These are phyloP conservation scores for Penaeus japonicus DNA, from an alignment of 1,140 invertebrate genomes.

Conservation along the genomic window DNA sequence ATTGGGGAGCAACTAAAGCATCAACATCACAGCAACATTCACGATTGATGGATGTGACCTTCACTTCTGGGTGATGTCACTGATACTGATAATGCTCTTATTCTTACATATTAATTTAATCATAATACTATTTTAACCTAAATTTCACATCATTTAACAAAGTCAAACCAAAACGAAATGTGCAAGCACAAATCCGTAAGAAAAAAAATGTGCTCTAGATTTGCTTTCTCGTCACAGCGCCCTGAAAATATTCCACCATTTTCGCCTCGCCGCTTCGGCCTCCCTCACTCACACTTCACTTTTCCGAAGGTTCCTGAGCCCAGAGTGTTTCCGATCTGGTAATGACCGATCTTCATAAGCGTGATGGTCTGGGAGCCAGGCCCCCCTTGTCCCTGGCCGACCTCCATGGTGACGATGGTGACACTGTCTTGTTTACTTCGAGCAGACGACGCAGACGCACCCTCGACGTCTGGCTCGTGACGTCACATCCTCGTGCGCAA, in stretches of 20 bases:
- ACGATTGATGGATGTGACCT: too few relatives aligned
- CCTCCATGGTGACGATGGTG: constrained; percentile 25
- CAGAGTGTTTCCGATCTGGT: constrained; percentile 86
- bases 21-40: not conserved
- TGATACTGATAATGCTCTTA: too few relatives aligned
- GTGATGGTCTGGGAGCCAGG: constrained; percentile 63
- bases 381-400: constrained; percentile 28
- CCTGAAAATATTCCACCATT: not conserved
- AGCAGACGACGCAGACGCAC: too few relatives aligned
- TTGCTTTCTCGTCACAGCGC: not conserved
- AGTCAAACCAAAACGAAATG: not conserved
- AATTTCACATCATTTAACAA: too few relatives aligned
- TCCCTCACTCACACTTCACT: constrained; percentile 78
- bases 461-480: too few relatives aligned
- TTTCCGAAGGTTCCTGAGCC: constrained; percentile 95
- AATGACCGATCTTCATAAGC: constrained; percentile 92
- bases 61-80: not conserved
- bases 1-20: not conserved
- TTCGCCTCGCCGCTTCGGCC: not conserved
- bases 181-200: not conserved
- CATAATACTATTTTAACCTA: too few relatives aligned
- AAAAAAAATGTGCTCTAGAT: not conserved
- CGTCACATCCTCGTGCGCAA: too few relatives aligned
- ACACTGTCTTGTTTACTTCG: too few relatives aligned
- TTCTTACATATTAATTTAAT: too few relatives aligned